Conservation (phyloP, 2,113 vertebrate species). For the Motacilla alba region DNA sequence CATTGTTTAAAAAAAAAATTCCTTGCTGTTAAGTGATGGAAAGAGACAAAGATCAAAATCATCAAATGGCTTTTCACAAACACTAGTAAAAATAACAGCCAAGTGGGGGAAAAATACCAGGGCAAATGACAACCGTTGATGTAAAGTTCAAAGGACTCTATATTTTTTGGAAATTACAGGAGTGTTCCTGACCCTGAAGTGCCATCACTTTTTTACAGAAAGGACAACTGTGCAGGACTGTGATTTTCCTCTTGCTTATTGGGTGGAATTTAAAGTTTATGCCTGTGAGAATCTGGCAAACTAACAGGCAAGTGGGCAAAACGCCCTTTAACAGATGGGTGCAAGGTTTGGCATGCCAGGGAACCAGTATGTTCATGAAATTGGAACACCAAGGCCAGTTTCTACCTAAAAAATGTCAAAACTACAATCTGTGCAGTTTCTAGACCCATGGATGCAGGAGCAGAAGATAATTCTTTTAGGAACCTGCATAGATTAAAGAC, state of each 20-base stretch:
- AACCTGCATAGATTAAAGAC: neutral
- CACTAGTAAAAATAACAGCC: neutral
- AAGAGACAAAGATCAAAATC: neutral
- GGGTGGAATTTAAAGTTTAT: constrained; percentile 26
- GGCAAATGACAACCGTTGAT: neutral
- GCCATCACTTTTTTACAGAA: neutral
- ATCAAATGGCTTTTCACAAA: neutral
- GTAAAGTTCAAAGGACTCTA: neutral
- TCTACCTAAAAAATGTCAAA: constrained; percentile 63
- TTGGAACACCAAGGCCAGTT: constrained; percentile 38
- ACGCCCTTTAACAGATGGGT: constrained; percentile 65
- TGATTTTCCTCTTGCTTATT: neutral
- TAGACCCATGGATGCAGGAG: neutral
- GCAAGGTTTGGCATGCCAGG: constrained; percentile 31
- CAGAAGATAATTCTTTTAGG: constrained; percentile 30
- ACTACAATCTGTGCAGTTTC: constrained; percentile 54
- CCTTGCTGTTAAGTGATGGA: neutral
- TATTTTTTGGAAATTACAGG: neutral
- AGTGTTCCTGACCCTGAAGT: neutral
- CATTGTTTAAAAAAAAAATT: neutral
- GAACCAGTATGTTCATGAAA: constrained; percentile 46
- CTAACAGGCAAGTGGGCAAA: constrained; percentile 46
- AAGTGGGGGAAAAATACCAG: neutral
- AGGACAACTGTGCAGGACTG: neutral
- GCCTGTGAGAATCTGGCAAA: constrained; percentile 44